phyloP scores from a whole-genome alignment of 2,113 vertebrate genomes.

The Platichthys stellatus region DNA sequence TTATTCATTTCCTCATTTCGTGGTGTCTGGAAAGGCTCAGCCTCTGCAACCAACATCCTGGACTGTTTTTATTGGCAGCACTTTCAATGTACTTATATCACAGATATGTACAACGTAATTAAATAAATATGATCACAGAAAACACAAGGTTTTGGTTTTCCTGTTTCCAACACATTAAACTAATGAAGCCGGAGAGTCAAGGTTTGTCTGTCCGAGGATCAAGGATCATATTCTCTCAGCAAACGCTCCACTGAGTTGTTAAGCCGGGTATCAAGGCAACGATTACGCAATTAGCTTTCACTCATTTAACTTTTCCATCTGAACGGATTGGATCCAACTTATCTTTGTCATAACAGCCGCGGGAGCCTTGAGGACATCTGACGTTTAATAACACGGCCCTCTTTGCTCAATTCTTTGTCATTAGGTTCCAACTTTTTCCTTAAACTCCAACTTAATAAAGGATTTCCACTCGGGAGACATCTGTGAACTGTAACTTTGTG shows the following conservation, averaged over 20 bases:
- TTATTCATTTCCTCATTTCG: constrained; percentile 18
- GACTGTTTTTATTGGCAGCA: background rate
- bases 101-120: constrained; percentile 19
- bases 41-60: background rate
- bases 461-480: background rate
- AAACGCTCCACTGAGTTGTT: constrained; percentile 3
- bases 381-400: background rate
- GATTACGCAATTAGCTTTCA: constrained; percentile 14
- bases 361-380: constrained; percentile 9
- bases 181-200: constrained; percentile 19
- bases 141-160: constrained; percentile 14
- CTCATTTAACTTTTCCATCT: constrained; percentile 22
- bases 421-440: background rate
- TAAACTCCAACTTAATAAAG: constrained; percentile 8
- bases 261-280: constrained; percentile 1
- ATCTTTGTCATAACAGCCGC: constrained; percentile 10
- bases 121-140: constrained; percentile 21
- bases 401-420: constrained; percentile 2
- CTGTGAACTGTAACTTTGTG: background rate
- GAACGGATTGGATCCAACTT: constrained; percentile 16
- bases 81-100: constrained; percentile 7
- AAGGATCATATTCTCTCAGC: constrained; percentile 33
- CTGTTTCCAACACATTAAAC: constrained; percentile 16
- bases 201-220: constrained; percentile 16
- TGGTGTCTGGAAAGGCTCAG: constrained; percentile 27